Evolutionary conservation across 2,888 invertebrate genomes (phyloP).

Genomic region (Tanytarsus gracilentus): DNA sequence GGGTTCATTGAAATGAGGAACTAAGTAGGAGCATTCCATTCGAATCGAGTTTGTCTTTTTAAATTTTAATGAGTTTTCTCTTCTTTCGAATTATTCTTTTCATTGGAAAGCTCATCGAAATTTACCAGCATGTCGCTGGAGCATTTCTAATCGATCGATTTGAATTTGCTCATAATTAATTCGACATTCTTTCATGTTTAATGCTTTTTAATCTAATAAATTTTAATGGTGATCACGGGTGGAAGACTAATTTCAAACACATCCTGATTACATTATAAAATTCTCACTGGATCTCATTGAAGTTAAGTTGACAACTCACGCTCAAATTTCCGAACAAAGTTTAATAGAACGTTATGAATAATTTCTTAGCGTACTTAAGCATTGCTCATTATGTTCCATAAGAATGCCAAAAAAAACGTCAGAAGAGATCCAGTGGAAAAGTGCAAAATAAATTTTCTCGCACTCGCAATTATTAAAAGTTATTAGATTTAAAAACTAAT

Average conservation of each 20-base stretch:
- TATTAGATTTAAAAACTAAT: constrained; percentile 17
- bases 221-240: constrained; percentile 7
- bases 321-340: too few relatives aligned
- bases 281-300: too few relatives aligned
- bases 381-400: too few relatives aligned
- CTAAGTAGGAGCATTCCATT: constrained; percentile 22
- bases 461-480: constrained; percentile 16
- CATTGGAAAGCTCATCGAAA: constrained; percentile 1
- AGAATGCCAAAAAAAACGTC: background rate
- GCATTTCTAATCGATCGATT: background rate
- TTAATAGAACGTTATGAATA: too few relatives aligned
- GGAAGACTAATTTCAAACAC: background rate
- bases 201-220: constrained; percentile 24
- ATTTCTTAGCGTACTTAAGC: too few relatives aligned
- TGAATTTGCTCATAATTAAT: constrained; percentile 15
- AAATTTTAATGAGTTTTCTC: background rate
- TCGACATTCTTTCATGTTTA: constrained; percentile 17
- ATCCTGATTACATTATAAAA: background rate
- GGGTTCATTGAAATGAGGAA: background rate
- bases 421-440: background rate
- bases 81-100: background rate
- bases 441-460: background rate
- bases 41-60: background rate
- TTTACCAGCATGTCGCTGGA: background rate
- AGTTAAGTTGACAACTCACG: too few relatives aligned